Evolutionary conservation across 2,888 invertebrate species (phyloP), one percentile per base, ranked within the genome.

Genomic region (Clivina fossor): DNA sequence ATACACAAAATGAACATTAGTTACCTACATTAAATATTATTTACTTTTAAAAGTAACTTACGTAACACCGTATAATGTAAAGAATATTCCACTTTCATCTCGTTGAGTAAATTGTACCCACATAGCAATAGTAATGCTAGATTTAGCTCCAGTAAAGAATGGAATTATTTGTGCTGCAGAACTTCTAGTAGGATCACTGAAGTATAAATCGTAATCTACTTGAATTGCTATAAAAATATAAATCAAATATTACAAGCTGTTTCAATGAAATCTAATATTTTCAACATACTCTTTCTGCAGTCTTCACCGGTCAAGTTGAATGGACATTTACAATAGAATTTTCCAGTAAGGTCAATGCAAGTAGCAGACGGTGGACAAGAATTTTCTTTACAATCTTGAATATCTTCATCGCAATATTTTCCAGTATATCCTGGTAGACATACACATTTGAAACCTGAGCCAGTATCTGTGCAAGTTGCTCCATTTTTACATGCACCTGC

Each of bases 141-240:
- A 83, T 54, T 86, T 83, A 11, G 82, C 82, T 2, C 84, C 84
- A 9, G 87, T 87, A 63, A 86, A 85, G 76, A 97, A 94, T 49
- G 96, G 96, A 67, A 96, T 90, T 9, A 93, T 85, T 75, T 96
- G 88, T 18, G 93, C 89, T 3, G 96, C 97, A 64, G 91, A 92
- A 58, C 94, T 93, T 9, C 93, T 85, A 9, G 88, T 79, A 38
- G 90, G 85, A 70, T 96, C 94, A 67, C 93, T 91, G 75, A 98
- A 95, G 82, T 92, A 93, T 7, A 98, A 78, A 71, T 98, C 97
- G 72, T 97, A 98, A 74, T 97, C 94, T n/a, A 94, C 92, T 75
- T 94, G 94, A 64, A 97, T 91, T n/a, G 92, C 93, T 93, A 76
- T 24, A 22, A 32, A 46, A 15, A 47, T 20, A n/a, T 22, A 41